phyloP scores from a whole-genome alignment of 2,113 vertebrate species.

The human region GRCh38 chr9:1962001-1962500 shows the following conservation, averaged over 20 bases:
- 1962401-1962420: slow-evolving; percentile 64
- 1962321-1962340: slow-evolving; percentile 71
- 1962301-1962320: slow-evolving; percentile 70
- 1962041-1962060: slow-evolving; percentile 40
- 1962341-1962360: slow-evolving; percentile 69
- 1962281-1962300: slow-evolving; percentile 69
- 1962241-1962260: slow-evolving; percentile 53
- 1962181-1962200: slow-evolving; percentile 41
- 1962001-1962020: slow-evolving; percentile 24
- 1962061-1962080: not conserved
- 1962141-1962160: slow-evolving; percentile 40
- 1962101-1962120: not conserved
- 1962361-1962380: slow-evolving; percentile 71
- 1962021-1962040: slow-evolving; percentile 30
- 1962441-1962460: not conserved
- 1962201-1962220: slow-evolving; percentile 61
- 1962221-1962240: slow-evolving; percentile 50
- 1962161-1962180: slow-evolving; percentile 22
- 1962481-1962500: not conserved
- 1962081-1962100: not conserved
- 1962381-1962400: slow-evolving; percentile 73
- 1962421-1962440: slow-evolving; percentile 64
- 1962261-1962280: slow-evolving; percentile 48
- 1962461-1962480: slow-evolving; percentile 40
- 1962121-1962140: not conserved